A percentile compares a stretch with the other conserved stretches of the same genome.
Evolutionary conservation across 2,888 invertebrate genomes (phyloP).

Genomic region (Lycocerus yunnanus): DNA sequence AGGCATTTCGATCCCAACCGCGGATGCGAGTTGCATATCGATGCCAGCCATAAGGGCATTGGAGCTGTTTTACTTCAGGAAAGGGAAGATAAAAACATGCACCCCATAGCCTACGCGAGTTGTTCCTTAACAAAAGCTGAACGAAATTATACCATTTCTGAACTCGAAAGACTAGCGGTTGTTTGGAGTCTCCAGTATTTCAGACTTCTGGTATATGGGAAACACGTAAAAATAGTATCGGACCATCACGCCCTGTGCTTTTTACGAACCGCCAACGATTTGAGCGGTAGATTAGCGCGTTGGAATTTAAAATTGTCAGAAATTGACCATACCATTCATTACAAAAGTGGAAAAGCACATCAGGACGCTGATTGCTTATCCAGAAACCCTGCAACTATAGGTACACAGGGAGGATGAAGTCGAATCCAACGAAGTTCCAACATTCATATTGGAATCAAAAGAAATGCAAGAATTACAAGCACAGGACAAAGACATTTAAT

Average conservation of each 20-base stretch:
- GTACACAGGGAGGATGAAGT: too few species aligned
- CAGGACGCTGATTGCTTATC: conserved; percentile 17
- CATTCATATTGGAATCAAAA: too few species aligned
- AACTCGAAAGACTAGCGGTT: background rate
- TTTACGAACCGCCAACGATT: conserved; percentile 4
- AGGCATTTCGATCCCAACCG: conserved; percentile 23
- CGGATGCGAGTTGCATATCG: conserved; percentile 28
- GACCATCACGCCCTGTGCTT: conserved; percentile 20
- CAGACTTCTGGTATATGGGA: conserved; percentile 14
- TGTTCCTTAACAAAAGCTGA: too few species aligned
- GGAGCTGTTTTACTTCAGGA: conserved; percentile 33
- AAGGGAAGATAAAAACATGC: conserved; percentile 8
- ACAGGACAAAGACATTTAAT: background rate
- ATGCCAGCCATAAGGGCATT: conserved; percentile 27
- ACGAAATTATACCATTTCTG: background rate
- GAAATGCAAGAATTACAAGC: background rate
- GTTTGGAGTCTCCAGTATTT: background rate
- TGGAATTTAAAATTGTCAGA: conserved; percentile 10
- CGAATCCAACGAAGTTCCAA: too few species aligned
- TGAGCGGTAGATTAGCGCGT: background rate
- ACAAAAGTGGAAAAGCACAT: too few species aligned
- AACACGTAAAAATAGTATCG: background rate
- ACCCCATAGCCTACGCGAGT: conserved; percentile 11
- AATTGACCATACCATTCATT: too few species aligned
- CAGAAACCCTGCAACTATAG: too few species aligned